Base-by-base conservation (phyloP, 2,113 vertebrate species). In the Poeciliopsis retropinna region DNA sequence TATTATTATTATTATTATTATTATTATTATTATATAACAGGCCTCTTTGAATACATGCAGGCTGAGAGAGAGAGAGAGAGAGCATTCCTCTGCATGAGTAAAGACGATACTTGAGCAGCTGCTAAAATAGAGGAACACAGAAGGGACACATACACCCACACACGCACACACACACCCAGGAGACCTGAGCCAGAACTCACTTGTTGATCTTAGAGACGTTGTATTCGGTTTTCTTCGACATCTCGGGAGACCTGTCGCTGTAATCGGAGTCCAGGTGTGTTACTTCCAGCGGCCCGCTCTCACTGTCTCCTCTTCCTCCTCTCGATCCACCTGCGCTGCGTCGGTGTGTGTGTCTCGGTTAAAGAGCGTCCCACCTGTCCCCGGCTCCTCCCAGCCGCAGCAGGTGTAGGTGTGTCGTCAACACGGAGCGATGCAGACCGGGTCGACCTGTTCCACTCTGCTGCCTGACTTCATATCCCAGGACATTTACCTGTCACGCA, bases 381-480 rank as follows among this genome's bases (percentile, higher is more conserved):
- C 62, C 69, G 57, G 79, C 93, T 91, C 93, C 93, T 86, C 88
- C 91, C 88, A 77, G 41, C n/a, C 64, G 10, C 28, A 72, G 64
- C 51, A 57, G 51, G 51, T 57, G 74, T 90, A 94, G 94, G 94
- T 92, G 93, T 88, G 91, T 90, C 87, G 1, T 63, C 78, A 85
- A 76, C 80, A 74, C 78, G n/a, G 51, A 12, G 77, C 51, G 73
- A 13, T 60, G 57, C 71, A 65, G 89, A 95, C 94, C 83, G 89
- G 94, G 82, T 70, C 0, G 80, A 95, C 95, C 94, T 91, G 94
- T 94, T 95, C 73, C 72, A n/a, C 62, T 4, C 47, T 72, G 12
- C 71, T 19, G 29, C 37, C 14, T 14, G 67, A 30, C 44, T 31
- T 29, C 22, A 65, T 29, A 51, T 14, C 12, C 70, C 67, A 6